Evolutionary conservation across 2,797 vertebrate genomes (phyloP).

Genomic region (Novumbra hubbsi): DNA sequence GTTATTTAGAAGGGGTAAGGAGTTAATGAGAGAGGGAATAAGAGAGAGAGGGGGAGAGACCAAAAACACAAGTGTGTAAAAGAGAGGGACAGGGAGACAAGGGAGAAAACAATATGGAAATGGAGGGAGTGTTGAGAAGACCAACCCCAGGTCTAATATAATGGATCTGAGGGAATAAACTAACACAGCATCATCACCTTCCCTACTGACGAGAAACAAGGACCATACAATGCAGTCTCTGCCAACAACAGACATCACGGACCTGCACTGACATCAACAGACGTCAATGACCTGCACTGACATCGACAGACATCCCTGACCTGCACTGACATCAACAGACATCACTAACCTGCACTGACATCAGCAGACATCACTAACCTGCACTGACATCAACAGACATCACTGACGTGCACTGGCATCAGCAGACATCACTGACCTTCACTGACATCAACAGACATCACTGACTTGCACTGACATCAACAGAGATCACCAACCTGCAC

Average conservation of each 20-base stretch:
- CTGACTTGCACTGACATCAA: no score
- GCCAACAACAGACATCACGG: no score
- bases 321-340: no score
- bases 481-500: no score
- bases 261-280: no score
- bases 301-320: no score
- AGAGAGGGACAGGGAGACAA: background rate
- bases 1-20: conserved; percentile 45
- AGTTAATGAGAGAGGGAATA: conserved; percentile 28
- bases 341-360: background rate
- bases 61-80: background rate
- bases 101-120: background rate
- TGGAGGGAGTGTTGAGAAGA: background rate
- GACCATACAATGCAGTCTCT: conserved; percentile 3
- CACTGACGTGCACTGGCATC: no score
- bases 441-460: background rate
- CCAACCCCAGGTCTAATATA: conserved; percentile 27
- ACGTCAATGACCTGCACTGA: no score
- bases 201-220: conserved; percentile 38
- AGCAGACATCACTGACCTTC: no score
- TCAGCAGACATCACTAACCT: no score
- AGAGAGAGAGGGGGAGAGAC: background rate
- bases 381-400: no score
- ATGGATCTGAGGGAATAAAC: conserved; percentile 46
- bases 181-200: conserved; percentile 42